Conservation (phyloP, 2,113 vertebrate genomes). For the Melanerpes formicivorus region DNA sequence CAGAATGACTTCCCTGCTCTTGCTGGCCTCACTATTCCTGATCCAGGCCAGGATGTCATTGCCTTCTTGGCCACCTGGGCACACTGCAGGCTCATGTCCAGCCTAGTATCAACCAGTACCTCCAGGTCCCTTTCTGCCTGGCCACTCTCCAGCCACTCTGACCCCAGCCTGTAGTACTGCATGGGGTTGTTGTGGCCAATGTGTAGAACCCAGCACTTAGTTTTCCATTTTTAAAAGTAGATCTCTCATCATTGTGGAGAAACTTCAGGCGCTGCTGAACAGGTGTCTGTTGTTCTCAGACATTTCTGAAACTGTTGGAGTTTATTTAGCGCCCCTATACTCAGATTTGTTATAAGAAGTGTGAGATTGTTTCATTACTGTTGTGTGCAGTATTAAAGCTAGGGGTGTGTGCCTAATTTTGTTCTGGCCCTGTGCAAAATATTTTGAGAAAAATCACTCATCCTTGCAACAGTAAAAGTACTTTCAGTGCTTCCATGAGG, state of each 20-base stretch:
- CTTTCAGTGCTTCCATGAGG: constrained; percentile 6
- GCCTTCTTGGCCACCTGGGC: too few species aligned
- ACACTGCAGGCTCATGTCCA: too few species aligned
- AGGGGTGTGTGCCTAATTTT: not conserved
- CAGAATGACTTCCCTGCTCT: too few species aligned
- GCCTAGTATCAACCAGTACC: too few species aligned
- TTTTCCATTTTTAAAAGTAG: not conserved
- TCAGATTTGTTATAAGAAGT: not conserved
- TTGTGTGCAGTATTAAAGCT: not conserved
- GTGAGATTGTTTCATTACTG: not conserved
- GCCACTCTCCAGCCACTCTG: too few species aligned
- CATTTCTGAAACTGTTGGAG: not conserved
- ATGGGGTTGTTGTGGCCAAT: too few species aligned
- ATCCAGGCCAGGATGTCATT: too few species aligned
- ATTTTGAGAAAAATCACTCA: constrained; percentile 34
- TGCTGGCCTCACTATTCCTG: too few species aligned
- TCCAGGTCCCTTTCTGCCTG: too few species aligned
- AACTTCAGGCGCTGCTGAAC: not conserved
- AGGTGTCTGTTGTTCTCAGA: not conserved
- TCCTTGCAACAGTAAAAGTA: constrained; percentile 30
- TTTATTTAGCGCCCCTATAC: not conserved
- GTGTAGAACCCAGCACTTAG: too few species aligned
- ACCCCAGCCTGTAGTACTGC: too few species aligned
- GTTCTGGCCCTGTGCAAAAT: not conserved
- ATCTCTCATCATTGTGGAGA: not conserved